Evolutionary conservation across 2,113 vertebrate species (phyloP).

Genomic region (Phalacrocorax pelagicus): DNA sequence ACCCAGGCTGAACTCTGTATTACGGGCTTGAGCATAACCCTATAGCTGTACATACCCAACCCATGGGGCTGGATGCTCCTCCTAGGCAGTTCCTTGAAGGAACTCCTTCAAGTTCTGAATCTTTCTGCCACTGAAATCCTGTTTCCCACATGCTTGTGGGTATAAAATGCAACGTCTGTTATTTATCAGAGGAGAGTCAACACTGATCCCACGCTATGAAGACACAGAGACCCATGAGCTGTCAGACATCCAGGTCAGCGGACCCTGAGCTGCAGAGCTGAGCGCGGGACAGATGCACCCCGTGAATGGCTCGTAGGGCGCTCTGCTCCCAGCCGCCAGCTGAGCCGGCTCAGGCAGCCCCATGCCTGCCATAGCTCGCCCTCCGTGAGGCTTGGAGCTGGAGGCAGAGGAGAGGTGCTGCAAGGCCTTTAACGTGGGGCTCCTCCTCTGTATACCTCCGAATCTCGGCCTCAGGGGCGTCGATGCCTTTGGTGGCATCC

Average conservation of each 20-base stretch:
- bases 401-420: neutral
- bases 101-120: too few relatives aligned
- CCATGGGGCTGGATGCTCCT: neutral
- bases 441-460: neutral
- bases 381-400: neutral
- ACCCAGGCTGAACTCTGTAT: neutral
- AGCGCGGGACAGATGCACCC: neutral
- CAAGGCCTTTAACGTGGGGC: neutral
- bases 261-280: neutral
- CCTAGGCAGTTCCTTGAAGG: too few relatives aligned
- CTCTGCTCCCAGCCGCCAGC: neutral
- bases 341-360: neutral
- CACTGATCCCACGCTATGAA: neutral
- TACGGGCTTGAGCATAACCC: neutral
- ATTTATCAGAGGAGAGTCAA: neutral
- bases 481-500: neutral
- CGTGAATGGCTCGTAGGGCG: rapidly evolving
- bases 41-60: too few relatives aligned
- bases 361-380: neutral
- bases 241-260: neutral
- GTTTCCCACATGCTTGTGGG: neutral
- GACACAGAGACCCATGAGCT: neutral
- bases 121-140: neutral
- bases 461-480: neutral
- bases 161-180: neutral